Percentiles rank a stretch among this genome's conserved stretches.
Evolutionary conservation across 2,888 invertebrate genomes (phyloP).

Genomic region (Standfussiana lucernea): DNA sequence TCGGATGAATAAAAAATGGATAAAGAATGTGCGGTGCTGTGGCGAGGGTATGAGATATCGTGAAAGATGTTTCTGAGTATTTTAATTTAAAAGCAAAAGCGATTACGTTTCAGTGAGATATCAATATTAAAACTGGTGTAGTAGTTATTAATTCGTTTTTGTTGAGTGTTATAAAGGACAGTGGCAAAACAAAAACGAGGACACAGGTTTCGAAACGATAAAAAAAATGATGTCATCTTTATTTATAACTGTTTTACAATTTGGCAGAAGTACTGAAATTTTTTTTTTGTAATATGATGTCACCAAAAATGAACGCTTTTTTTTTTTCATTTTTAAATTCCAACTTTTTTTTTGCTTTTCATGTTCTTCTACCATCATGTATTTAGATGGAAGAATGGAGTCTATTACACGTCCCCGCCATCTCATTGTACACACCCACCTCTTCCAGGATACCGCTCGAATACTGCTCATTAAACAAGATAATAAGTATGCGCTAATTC

Average conservation of each 20-base stretch:
- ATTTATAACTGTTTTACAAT: too few relatives aligned
- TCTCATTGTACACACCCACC: neutral
- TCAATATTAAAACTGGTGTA: neutral
- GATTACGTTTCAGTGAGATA: neutral
- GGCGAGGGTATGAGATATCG: neutral
- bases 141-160: too few relatives aligned
- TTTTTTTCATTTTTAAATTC: too few relatives aligned
- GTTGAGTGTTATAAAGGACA: too few relatives aligned
- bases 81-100: neutral
- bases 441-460: constrained; percentile 35
- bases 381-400: neutral
- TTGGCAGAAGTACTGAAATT: too few relatives aligned
- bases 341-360: too few relatives aligned
- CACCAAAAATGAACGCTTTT: too few relatives aligned
- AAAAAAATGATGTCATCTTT: too few relatives aligned
- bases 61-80: neutral
- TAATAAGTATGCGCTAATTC: constrained; percentile 44
- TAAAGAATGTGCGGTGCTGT: constrained; percentile 26
- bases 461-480: constrained; percentile 43
- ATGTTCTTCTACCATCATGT: neutral
- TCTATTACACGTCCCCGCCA: neutral
- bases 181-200: too few relatives aligned
- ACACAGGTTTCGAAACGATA: too few relatives aligned
- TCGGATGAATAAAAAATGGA: constrained; percentile 65
- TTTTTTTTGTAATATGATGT: too few relatives aligned